These are phyloP conservation scores for Morelia viridis DNA, from an alignment of 2,797 vertebrate species.

Conservation along the genomic window DNA sequence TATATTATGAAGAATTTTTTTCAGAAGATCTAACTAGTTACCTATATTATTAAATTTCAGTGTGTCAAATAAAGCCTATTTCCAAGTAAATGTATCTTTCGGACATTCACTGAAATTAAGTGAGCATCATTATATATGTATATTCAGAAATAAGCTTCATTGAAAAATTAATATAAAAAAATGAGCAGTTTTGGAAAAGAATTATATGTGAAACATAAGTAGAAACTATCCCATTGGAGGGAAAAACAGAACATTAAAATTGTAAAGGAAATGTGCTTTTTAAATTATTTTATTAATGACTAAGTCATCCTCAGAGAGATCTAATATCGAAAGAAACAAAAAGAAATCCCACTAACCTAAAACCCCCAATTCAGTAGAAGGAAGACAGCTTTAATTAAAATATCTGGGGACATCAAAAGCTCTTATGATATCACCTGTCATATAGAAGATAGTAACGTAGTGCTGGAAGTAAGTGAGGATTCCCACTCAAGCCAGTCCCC, in stretches of 20 bases:
- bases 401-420: neutral
- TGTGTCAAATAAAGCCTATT: neutral
- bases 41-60: neutral
- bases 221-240: neutral
- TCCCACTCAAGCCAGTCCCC: fast-evolving
- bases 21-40: neutral
- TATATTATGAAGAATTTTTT: neutral
- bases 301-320: neutral
- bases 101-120: neutral
- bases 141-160: neutral
- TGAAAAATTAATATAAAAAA: neutral
- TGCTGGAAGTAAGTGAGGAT: too few species aligned
- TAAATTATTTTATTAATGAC: neutral
- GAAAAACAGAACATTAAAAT: neutral
- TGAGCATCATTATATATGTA: neutral
- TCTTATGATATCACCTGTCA: neutral
- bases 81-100: neutral
- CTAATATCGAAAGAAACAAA: neutral
- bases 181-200: neutral
- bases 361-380: neutral
- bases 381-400: neutral
- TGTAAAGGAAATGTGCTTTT: neutral
- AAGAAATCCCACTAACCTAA: neutral
- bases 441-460: neutral
- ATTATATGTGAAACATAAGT: neutral